Percentiles rank a stretch among this genome's conserved stretches.
Evolutionary conservation across 37 sponge, comb jelly and placozoan species (phyloP).

Genomic region (Halichondria panicea): DNA sequence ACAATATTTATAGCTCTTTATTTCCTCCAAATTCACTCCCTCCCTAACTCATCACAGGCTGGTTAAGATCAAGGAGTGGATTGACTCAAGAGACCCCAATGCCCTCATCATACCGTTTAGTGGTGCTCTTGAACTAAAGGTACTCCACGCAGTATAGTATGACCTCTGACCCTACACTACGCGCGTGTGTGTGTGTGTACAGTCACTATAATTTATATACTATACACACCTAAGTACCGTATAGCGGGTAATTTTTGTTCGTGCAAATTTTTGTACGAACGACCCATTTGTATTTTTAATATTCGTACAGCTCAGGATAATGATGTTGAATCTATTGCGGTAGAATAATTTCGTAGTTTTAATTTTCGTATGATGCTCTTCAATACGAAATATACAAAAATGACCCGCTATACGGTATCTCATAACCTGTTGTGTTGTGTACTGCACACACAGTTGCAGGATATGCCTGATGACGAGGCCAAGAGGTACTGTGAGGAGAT

Average conservation of each 20-base stretch:
- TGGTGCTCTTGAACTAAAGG: slow-evolving; percentile 79
- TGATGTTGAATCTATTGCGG: too few relatives aligned
- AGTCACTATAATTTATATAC: too few relatives aligned
- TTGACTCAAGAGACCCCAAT: slow-evolving; percentile 80
- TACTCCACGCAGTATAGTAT: not conserved
- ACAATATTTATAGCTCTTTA: not conserved
- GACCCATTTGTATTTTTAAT: too few relatives aligned
- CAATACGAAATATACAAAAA: not conserved
- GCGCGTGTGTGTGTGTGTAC: not conserved
- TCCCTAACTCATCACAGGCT: slow-evolving; percentile 45
- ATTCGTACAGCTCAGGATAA: too few relatives aligned
- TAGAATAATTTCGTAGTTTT: too few relatives aligned
- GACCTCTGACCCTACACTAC: not conserved
- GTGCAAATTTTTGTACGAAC: too few relatives aligned
- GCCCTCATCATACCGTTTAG: slow-evolving; percentile 92
- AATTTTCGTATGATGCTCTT: not conserved
- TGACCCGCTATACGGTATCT: not conserved
- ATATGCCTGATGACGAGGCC: slow-evolving; percentile 66
- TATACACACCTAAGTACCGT: too few relatives aligned
- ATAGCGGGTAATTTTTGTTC: too few relatives aligned
- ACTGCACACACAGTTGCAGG: slow-evolving; percentile 36
- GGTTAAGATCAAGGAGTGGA: slow-evolving; percentile 91
- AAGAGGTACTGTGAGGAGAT: slow-evolving; percentile 42
- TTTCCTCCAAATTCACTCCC: not conserved
- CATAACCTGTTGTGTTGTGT: not conserved